Base-by-base conservation (phyloP, 2,113 vertebrate species). In the Phyllostomus hastatus region DNA sequence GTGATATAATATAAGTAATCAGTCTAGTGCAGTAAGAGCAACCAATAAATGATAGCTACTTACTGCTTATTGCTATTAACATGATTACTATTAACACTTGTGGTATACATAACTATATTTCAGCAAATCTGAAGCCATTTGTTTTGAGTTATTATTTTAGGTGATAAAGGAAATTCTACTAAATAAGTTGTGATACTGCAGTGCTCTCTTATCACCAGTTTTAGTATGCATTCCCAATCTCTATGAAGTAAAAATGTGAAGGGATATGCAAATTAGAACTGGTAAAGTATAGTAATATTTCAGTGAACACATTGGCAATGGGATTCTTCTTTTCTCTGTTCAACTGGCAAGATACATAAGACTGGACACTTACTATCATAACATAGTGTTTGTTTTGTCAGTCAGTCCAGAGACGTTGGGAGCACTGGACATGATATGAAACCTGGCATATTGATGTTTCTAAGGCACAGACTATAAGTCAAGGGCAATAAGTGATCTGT, bases 401-500 rank as follows among this genome's bases (percentile, higher is more conserved):
- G 4, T n/a, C 19, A 43, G 16, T 48, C 11, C 41, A 54, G 8
- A 67, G 41, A 52, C 46, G 46, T 2, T 19, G 4, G 31, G 41
- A 10, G 38, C 20, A 85, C 9, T 46, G 20, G 81, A 24, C 31
- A 69, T 3, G 1, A 80, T n/a, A 8, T 24, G 22, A 85, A 78
- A 41, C 9, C 33, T 66, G 35, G 3, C 20, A 28, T 11, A 24
- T 35, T 75, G 20, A 35, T 64, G 17, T 48, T 88, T 93, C n/a
- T 64, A 20, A 75, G 4, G 33, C 19, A 75, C 11, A 5, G 2
- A 67, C 26, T 50, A 22, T 38, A 72, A 88, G 5, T 22, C 22
- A 80, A 4, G 31, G 48, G 22, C 0, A 33, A 76, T 2, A 10
- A 73, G 22, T 57, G 5, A 0, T 0, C 0, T 87, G 7, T 31